phyloP scores from a whole-genome alignment of 2,113 vertebrate species.

The Bambusicola thoracicus region DNA sequence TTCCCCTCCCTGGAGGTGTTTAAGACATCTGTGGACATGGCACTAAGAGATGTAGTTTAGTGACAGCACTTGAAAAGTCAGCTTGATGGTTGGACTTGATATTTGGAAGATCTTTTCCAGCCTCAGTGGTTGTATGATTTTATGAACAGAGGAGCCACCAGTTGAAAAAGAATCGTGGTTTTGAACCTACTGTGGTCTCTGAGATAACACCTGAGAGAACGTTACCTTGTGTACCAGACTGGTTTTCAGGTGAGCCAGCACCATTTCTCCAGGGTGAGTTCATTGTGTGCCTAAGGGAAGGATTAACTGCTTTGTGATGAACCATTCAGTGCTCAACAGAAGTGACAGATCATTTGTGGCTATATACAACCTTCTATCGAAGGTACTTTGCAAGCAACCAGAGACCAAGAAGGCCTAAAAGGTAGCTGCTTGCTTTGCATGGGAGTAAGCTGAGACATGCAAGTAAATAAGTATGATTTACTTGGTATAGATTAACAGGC shows the following conservation, averaged over 20 bases:
- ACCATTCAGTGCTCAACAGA: not conserved
- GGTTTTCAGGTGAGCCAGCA: not conserved
- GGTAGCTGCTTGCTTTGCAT: not conserved
- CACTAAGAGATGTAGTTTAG: not conserved
- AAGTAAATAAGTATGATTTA: not conserved
- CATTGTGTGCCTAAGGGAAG: fast-evolving
- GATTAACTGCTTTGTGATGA: not conserved
- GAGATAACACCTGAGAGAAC: not conserved
- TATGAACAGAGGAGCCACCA: not conserved
- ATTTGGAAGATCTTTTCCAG: not conserved
- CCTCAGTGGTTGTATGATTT: not conserved
- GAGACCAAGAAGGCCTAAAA: not conserved
- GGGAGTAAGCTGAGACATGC: not conserved
- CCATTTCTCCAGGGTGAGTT: not conserved
- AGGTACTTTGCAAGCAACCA: not conserved
- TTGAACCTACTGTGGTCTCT: not conserved
- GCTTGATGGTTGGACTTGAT: not conserved
- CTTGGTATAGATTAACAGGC: fast-evolving
- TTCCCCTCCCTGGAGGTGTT: not conserved
- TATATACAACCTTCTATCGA: not conserved
- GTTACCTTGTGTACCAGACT: not conserved
- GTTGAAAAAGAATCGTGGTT: not conserved
- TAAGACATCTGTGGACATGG: not conserved
- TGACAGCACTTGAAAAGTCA: not conserved
- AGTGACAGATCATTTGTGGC: not conserved